phyloP scores from a whole-genome alignment of 2,888 invertebrate genomes.

The Molanna angustata region DNA sequence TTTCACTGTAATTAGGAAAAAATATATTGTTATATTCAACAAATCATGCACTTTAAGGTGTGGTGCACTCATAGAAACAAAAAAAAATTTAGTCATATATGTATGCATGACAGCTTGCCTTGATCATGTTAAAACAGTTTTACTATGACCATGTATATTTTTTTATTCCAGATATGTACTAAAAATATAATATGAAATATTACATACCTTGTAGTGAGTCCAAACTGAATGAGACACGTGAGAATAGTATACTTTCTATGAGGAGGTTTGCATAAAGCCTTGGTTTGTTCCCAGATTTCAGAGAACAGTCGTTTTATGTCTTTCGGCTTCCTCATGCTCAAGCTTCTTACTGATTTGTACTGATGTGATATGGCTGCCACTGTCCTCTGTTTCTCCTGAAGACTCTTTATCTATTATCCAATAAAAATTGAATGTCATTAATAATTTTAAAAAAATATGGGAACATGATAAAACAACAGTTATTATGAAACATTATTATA shows the following conservation, averaged over 20 bases:
- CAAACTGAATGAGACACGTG: constrained; percentile 80
- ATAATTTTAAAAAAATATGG: background rate
- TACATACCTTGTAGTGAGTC: constrained; percentile 75
- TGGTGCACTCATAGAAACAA: too few relatives aligned
- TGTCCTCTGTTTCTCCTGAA: constrained; percentile 66
- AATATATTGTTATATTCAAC: too few relatives aligned
- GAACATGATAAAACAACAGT: background rate
- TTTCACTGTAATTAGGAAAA: too few relatives aligned
- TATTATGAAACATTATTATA: background rate
- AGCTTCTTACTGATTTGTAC: constrained; percentile 64
- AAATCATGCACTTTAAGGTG: too few relatives aligned
- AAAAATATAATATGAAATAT: too few relatives aligned
- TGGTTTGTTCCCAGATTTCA: constrained; percentile 74
- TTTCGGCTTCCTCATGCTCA: constrained; percentile 69
- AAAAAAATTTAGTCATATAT: too few relatives aligned
- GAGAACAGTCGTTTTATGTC: constrained; percentile 65
- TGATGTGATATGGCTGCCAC: constrained; percentile 63
- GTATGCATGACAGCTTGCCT: too few relatives aligned
- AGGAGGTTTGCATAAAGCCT: constrained; percentile 69
- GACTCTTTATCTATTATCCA: constrained; percentile 59
- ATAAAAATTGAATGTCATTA: background rate
- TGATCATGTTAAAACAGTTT: too few relatives aligned
- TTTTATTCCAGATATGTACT: too few relatives aligned
- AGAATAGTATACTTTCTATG: constrained; percentile 72
- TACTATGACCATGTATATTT: too few relatives aligned